Evolutionary conservation across 2,113 vertebrate genomes (phyloP).

Genomic region (Pao palembangensis): DNA sequence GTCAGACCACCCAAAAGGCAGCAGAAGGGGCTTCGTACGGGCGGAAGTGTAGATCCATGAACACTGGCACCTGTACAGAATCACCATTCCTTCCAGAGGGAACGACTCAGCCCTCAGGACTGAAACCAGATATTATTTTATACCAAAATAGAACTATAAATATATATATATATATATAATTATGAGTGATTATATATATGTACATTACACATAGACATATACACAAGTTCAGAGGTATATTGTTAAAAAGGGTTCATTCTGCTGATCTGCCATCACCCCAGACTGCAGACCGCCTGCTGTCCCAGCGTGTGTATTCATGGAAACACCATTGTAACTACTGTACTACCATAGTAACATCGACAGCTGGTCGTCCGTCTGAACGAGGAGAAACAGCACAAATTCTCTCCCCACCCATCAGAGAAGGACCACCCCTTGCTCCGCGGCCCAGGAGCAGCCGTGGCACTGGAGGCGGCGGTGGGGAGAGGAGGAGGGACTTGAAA

Average conservation of each 20-base stretch:
- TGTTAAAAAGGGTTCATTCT: slow-evolving; percentile 78
- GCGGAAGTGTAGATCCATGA: slow-evolving; percentile 58
- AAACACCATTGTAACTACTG: slow-evolving; percentile 78
- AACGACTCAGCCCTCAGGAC: slow-evolving; percentile 68
- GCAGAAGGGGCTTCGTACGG: slow-evolving; percentile 25
- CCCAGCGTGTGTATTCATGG: slow-evolving; percentile 82
- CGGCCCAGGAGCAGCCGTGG: slow-evolving; percentile 24
- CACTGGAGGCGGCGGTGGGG: slow-evolving; percentile 4
- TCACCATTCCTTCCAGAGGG: slow-evolving; percentile 71
- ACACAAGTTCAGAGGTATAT: slow-evolving; percentile 82
- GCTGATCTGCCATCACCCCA: slow-evolving; percentile 81
- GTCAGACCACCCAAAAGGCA: slow-evolving; percentile 16
- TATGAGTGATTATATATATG: slow-evolving; percentile 78
- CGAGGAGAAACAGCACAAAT: slow-evolving; percentile 81
- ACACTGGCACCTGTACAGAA: slow-evolving; percentile 74
- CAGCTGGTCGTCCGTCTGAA: slow-evolving; percentile 74
- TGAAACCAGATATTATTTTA: slow-evolving; percentile 75
- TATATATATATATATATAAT: slow-evolving; percentile 74
- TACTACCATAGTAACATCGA: slow-evolving; percentile 82
- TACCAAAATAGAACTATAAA: slow-evolving; percentile 77
- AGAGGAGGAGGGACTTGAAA: slow-evolving; percentile 44
- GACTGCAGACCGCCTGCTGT: slow-evolving; percentile 82
- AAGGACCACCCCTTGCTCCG: slow-evolving; percentile 76
- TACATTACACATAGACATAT: slow-evolving; percentile 78
- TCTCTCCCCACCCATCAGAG: slow-evolving; percentile 48